Evolutionary conservation across 2,113 vertebrate genomes (phyloP), one percentile per base, ranked within the genome.

Genomic region (Ptilorrhoa leucosticta): DNA sequence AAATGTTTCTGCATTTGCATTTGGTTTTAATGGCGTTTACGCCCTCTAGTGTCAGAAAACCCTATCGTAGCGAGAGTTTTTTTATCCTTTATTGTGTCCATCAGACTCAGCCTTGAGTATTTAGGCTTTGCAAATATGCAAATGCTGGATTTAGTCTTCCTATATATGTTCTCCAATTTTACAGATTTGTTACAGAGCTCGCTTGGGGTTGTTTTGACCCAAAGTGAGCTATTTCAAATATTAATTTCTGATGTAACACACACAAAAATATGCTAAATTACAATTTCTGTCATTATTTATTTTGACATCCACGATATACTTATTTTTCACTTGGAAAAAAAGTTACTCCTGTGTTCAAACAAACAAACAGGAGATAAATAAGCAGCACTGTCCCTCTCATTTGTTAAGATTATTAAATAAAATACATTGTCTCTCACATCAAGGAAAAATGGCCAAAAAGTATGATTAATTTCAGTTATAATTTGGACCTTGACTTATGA

Each of bases 31-130:
- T 94, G 95, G 87, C 92, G 56, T 98, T 97, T 97, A 84, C 97
- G 97, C 98, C 98, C 98, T 91, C 97, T 98, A 96, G 96, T 97
- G 98, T 79, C 21, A 21, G 58, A 57, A 93, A 50, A 13, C 6
- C 17, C 82, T 54, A 70, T 79, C 85, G 64, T 90, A 71, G 3
- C 5, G 57, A 39, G 11, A 23, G 5, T 0, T 86, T 30, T 65
- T 61, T 73, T 17, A 4, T 37, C 27, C 18, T 73, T 73, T 11
- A 6, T 3, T 18, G 3, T 30, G 9, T 40, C 42, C 10, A 2
- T 35, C 64, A 28, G 13, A 27, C 61, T 69, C 54, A 89, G 39
- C 18, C 37, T 47, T 17, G n/a, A 61, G 33, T 39, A 45, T 40
- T 45, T 50, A 7, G n/a, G 68, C 31, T 83, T 44, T 89, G 48